Conservation (phyloP, 2,888 invertebrate genomes). For the Spodoptera picta region DNA sequence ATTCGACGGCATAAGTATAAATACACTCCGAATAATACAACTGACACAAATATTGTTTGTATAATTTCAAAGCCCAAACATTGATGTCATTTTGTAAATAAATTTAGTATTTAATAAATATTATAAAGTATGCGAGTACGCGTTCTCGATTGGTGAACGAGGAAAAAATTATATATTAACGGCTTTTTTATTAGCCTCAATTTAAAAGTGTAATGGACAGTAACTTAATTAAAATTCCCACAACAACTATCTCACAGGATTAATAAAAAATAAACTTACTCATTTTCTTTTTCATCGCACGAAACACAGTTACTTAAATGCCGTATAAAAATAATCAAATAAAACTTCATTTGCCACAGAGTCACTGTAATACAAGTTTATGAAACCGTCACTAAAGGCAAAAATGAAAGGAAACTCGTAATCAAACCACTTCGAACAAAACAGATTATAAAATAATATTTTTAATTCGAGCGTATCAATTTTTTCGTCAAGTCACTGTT, state of each 20-base stretch:
- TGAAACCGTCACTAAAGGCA: slow-evolving; percentile 55
- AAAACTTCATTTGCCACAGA: slow-evolving; percentile 45
- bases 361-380: slow-evolving; percentile 48
- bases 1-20: slow-evolving; percentile 35
- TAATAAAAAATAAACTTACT: slow-evolving; percentile 46
- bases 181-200: slow-evolving; percentile 4
- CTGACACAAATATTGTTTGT: slow-evolving; percentile 51
- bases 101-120: slow-evolving; percentile 37
- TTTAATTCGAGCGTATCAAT: slow-evolving; percentile 12
- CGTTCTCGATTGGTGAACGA: slow-evolving; percentile 16
- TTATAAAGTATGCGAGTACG: background rate
- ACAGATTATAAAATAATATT: slow-evolving; percentile 19
- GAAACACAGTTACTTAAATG: slow-evolving; percentile 42
- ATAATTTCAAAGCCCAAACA: slow-evolving; percentile 35
- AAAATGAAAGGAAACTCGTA: slow-evolving; percentile 48
- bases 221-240: slow-evolving; percentile 5
- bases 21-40: slow-evolving; percentile 23
- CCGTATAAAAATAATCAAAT: slow-evolving; percentile 36
- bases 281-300: slow-evolving; percentile 58
- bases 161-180: slow-evolving; percentile 13
- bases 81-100: slow-evolving; percentile 45
- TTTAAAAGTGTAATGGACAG: slow-evolving; percentile 3
- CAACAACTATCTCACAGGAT: background rate
- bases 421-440: slow-evolving; percentile 34
- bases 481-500: slow-evolving; percentile 16